Base-by-base conservation (phyloP, 2,113 vertebrate genomes). In the Mesembrinibis cayennensis region DNA sequence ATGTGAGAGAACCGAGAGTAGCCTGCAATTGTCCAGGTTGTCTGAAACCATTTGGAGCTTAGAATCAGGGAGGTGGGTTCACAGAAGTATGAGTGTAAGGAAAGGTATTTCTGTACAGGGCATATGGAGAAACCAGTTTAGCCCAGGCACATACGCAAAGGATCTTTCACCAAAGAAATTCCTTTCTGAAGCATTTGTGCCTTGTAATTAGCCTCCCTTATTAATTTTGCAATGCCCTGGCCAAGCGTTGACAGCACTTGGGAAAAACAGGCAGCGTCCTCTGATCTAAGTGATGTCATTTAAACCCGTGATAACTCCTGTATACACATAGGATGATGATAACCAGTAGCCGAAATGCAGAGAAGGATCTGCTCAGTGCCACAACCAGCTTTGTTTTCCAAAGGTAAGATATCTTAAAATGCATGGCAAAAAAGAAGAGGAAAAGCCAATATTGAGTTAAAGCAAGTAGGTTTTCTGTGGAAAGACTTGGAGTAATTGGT, bases 311-410 rank as follows among this genome's bases (percentile, higher is more conserved):
- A 3, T 20, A 55, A 27, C 27, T 50, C 23, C 52, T 11, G 10
- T 2, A 15, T 16, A 32, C 19, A 32, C 0, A 0, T 1, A 38
- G 77, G 47, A 82, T 38, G 59, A 15, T 34, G 26, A 87, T 1
- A 70, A 32, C 16, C 50, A 56, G 38, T 4, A 72, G 74, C 10
- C 72, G 73, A 93, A 79, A 85, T 16, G 9, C n/a, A 79, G 26
- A 58, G 85, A 84, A 45, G 56, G 62, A 82, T 50, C n/a, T 47
- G 19, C 47, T 55, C 49, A 45, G 30, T 53, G 59, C 50, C 69
- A 82, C 11, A 82, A 38, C 2, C 50, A 66, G 19, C 29, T 63
- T 9, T 71, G 17, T 15, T 63, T 58, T 30, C 55, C 81, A 84
- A 87, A 52, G 13, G 36, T 26, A 78, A 30, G 12, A 16, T 13